Base-by-base conservation (phyloP, 2,113 vertebrate species). In the Leptobrachium leishanense region DNA sequence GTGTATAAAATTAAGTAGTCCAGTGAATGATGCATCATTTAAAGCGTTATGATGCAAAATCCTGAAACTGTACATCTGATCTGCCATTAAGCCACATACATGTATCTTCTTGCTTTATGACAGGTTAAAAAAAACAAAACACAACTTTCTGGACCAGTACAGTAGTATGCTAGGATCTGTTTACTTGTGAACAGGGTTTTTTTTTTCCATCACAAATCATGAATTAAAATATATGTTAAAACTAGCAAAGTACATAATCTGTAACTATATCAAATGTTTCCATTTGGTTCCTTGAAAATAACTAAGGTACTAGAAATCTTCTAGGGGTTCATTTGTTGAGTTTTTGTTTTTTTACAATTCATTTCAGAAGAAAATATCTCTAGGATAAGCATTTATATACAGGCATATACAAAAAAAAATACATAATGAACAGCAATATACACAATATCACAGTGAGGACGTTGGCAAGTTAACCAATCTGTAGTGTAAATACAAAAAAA, bases 391-490 rank as follows among this genome's bases (percentile, higher is more conserved):
- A 85, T 89, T 90, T 93, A 93, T 92, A 87, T 91, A 93, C 92
- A 93, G 91, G 91, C 93, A 91, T 94, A 92, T 72, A 82, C 80
- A 90, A 92, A 92, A 94, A 93, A 96, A 93, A 10, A 59, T 15
- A 59, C 13, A 50, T 93, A 90, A 68, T 77, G 50, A 68, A 96
- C 95, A 95, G 94, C 95, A 95, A 95, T 95, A 94, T 95, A 96
- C 94, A 94, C 88, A 90, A 91, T 85, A 88, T 97, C 96, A 97
- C 96, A 96, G 95, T 98, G 95, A 95, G 91, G 90, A 93, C 85
- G 77, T 88, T 90, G 93, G 93, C 90, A 90, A 90, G 84, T 91
- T 92, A 92, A 91, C 91, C 87, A 89, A 88, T 92, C 88, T 63
- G 89, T 94, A 93, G 89, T 94, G 94, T 93, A 89, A 92, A 90